A percentile compares a stretch with the other conserved stretches of the same genome.
Evolutionary conservation across 2,113 vertebrate species (phyloP).

Genomic region (Pluvialis apricaria): DNA sequence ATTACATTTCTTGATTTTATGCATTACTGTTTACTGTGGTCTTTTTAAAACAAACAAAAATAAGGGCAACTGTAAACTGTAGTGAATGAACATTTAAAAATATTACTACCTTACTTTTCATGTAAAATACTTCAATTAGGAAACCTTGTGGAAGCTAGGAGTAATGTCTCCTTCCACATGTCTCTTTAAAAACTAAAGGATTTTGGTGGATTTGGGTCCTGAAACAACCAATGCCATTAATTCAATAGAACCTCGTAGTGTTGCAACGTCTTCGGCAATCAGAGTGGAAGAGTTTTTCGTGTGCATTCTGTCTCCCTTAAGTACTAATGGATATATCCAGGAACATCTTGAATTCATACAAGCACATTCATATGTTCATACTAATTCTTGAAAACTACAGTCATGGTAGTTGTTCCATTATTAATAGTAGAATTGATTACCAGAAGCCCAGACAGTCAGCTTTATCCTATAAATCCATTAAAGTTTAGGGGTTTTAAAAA

Average conservation of each 20-base stretch:
- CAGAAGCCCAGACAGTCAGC: not conserved
- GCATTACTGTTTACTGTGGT: not conserved
- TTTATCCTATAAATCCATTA: not conserved
- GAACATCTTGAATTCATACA: not conserved
- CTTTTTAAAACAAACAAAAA: not conserved
- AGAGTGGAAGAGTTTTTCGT: not conserved
- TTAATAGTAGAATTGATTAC: not conserved
- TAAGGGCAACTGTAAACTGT: not conserved
- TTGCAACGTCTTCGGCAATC: not conserved
- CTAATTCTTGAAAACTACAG: not conserved
- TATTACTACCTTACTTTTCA: not conserved
- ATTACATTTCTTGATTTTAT: not conserved
- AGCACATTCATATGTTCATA: not conserved
- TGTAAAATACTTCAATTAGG: not conserved
- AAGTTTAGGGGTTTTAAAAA: not conserved
- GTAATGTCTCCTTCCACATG: accelerated
- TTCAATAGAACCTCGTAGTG: not conserved
- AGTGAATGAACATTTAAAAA: not conserved
- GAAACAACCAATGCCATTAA: not conserved
- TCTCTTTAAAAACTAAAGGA: not conserved
- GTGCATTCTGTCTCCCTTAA: not conserved
- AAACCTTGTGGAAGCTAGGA: not conserved
- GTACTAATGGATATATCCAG: not conserved
- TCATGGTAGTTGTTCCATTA: not conserved
- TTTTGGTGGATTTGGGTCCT: not conserved